These are phyloP conservation scores for Macrotrachela quadricornifera DNA, from an alignment of 1,140 invertebrate species.

Conservation along the genomic window DNA sequence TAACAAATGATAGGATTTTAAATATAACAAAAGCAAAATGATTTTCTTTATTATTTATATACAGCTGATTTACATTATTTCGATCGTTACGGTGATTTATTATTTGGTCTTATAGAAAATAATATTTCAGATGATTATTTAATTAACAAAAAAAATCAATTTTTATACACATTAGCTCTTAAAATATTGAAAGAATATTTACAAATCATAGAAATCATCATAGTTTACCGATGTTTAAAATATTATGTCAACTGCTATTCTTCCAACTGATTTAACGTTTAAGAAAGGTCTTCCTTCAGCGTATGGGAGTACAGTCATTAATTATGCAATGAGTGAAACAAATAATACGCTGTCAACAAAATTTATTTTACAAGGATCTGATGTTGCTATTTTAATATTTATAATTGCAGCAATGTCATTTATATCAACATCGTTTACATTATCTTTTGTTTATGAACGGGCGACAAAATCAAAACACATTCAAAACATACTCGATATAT, in stretches of 20 bases:
- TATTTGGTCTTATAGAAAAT: too few species aligned
- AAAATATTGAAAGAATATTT: conserved; percentile 19
- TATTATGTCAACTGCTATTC: conserved; percentile 41
- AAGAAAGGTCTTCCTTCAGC: conserved; percentile 15
- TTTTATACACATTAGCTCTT: too few species aligned
- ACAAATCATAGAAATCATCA: conserved; percentile 23
- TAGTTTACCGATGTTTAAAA: conserved; percentile 19
- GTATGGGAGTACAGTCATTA: conserved; percentile 24
- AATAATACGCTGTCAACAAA: conserved; percentile 14
- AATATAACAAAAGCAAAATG: too few species aligned
- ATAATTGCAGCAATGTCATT: conserved; percentile 22
- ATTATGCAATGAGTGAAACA: conserved; percentile 16
- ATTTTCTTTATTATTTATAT: conserved; percentile 27
- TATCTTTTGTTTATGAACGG: conserved; percentile 20
- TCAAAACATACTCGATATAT: too few species aligned
- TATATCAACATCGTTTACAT: conserved; percentile 17
- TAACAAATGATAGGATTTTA: too few species aligned
- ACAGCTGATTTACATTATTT: conserved; percentile 27
- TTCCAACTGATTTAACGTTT: conserved; percentile 29
- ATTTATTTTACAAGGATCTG: conserved; percentile 27
- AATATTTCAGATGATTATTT: too few species aligned
- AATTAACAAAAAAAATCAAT: too few species aligned
- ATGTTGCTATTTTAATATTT: conserved; percentile 24
- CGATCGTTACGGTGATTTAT: conserved; percentile 16
- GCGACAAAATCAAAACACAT: conserved; percentile 3